Evolutionary conservation across 2,888 invertebrate species (phyloP).

Genomic region (Parasteatoda lunata): DNA sequence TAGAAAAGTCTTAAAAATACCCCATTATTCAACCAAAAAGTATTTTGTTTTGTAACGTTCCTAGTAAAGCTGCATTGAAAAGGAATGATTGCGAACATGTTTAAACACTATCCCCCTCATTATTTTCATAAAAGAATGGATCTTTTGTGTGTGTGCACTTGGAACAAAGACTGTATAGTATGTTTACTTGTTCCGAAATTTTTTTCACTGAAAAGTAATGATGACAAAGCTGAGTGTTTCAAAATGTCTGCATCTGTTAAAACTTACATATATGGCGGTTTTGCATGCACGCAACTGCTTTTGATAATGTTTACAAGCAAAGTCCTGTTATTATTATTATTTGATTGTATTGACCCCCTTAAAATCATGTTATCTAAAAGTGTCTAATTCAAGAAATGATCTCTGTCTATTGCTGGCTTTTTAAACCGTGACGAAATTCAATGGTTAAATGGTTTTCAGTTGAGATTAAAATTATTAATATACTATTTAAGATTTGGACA

Average conservation of each 20-base stretch:
- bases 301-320: constrained; percentile 60
- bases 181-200: constrained; percentile 56
- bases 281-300: constrained; percentile 61
- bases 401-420: no score
- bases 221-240: constrained; percentile 57
- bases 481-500: no score
- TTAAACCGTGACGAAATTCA: no score
- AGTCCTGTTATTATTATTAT: constrained; percentile 18
- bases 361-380: background rate
- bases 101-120: constrained; percentile 22
- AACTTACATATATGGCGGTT: constrained; percentile 50
- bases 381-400: no score
- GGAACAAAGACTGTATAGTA: constrained; percentile 61
- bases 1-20: no score
- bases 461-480: no score
- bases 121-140: constrained; percentile 55
- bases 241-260: constrained; percentile 32
- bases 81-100: background rate
- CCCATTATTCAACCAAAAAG: no score
- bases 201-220: constrained; percentile 48
- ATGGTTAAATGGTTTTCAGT: background rate
- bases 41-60: no score
- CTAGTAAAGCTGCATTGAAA: no score
- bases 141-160: constrained; percentile 63
- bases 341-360: background rate